Evolutionary conservation across 2,797 vertebrate genomes (phyloP), one percentile per base, ranked within the genome.

Genomic region (Euphonia xanthogaster): DNA sequence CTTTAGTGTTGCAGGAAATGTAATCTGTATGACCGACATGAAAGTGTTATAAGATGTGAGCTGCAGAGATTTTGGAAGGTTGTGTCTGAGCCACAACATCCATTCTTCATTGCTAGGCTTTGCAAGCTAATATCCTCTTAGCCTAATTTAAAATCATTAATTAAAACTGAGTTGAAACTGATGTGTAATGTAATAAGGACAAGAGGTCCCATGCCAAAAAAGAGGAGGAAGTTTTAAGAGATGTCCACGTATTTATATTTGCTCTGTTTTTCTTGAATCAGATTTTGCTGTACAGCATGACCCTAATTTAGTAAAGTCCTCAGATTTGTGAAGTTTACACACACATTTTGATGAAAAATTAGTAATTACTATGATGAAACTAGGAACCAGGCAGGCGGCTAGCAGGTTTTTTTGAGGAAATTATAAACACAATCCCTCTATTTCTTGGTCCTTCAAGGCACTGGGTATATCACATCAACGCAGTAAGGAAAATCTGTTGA

Each of bases 71-170:
- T 96, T 97, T 96, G 95, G 94, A 95, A 97, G 96, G 90, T 96
- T 96, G 86, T 96, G 94, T 97, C 97, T 97, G 95, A 97, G 94
- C 94, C 95, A 94, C 90, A 83, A 82, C 80, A 92, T 70, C 89
- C 93, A 96, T 94, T 92, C 93, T 90, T 60, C 93, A 89, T 90
- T 79, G 81, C 86, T 95, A 86, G 79, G 94, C 88, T 96, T 93
- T 94, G 90, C 89, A 66, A 96, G 88, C 94, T 98, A 98, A 98
- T 98, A 98, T 98, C 97, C 97, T 97, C 98, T 98, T 98, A 98
- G 97, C 98, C 98, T 98, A 97, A 97, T 98, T 98, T 97, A 91
- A 67, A 74, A 96, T 76, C 94, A 96, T 96, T 97, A 97, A 97
- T 97, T 98, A 97, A 96, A 97, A 95, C 86, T 95, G 82, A 95